phyloP scores from a whole-genome alignment of 2,113 vertebrate species.

The Trichomycterus rosablanca region DNA sequence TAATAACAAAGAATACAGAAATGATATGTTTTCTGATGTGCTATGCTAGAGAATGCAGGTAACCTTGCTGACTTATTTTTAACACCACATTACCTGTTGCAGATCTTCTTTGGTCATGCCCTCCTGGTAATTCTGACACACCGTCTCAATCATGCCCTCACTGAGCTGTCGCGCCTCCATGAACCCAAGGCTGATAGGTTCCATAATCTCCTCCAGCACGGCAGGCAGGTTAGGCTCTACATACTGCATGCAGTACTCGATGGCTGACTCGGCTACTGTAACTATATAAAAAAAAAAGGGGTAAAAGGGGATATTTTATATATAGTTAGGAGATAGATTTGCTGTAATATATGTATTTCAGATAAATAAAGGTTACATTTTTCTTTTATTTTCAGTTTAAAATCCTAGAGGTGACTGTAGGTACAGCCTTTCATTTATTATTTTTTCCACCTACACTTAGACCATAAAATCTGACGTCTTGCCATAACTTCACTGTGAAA shows the following conservation, averaged over 20 bases:
- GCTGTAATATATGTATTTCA: too few relatives aligned
- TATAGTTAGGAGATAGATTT: too few relatives aligned
- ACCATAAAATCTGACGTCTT: too few relatives aligned
- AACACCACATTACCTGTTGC: slow-evolving; percentile 65
- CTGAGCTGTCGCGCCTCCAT: slow-evolving; percentile 73
- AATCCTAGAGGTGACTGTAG: too few relatives aligned
- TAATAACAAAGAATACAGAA: too few relatives aligned
- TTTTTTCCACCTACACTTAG: too few relatives aligned
- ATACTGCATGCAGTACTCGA: slow-evolving; percentile 68
- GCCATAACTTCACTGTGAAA: too few relatives aligned
- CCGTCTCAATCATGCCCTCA: slow-evolving; percentile 72
- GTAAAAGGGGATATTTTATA: background rate
- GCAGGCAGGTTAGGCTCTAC: slow-evolving; percentile 80
- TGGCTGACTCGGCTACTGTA: slow-evolving; percentile 68
- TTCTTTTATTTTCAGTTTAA: too few relatives aligned
- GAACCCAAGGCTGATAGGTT: slow-evolving; percentile 83
- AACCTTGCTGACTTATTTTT: background rate
- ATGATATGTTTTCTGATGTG: too few relatives aligned
- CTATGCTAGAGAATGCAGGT: too few relatives aligned
- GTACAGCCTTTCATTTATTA: too few relatives aligned
- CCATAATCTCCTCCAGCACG: slow-evolving; percentile 88
- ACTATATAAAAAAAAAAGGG: slow-evolving; percentile 52
- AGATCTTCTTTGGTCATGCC: slow-evolving; percentile 55
- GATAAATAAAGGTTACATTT: too few relatives aligned
- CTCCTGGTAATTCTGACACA: slow-evolving; percentile 68